Percentiles rank a stretch among this genome's conserved stretches.
These are phyloP conservation scores for Enteromius trimaculatus DNA, from an alignment of 2,797 vertebrate species.

Conservation along the genomic window DNA sequence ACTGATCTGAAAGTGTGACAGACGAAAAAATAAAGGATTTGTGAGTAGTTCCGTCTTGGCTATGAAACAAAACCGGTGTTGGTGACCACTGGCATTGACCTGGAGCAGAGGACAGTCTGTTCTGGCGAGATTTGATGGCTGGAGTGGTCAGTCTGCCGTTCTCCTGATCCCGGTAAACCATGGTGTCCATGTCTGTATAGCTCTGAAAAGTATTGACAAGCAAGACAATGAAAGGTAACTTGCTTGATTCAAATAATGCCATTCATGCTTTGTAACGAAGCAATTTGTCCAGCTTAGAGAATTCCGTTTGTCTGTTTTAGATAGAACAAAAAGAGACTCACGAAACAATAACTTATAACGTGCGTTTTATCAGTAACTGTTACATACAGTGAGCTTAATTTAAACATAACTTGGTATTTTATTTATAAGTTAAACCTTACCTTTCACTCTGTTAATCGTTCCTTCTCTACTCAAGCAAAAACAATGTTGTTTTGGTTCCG, in stretches of 20 bases:
- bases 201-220: not conserved
- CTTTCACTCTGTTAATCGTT: not conserved
- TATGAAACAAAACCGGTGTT: not conserved
- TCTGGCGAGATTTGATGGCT: conserved; percentile 53
- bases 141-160: conserved; percentile 53
- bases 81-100: conserved; percentile 32
- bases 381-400: no score
- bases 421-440: not conserved
- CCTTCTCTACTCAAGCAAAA: not conserved
- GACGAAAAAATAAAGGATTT: not conserved
- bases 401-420: not conserved
- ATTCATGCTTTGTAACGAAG: not conserved
- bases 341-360: not conserved
- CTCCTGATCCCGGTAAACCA: conserved; percentile 60
- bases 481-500: conserved; percentile 16
- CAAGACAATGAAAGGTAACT: not conserved
- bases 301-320: no score
- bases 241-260: not conserved
- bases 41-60: not conserved
- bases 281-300: not conserved
- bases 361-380: not conserved
- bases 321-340: not conserved
- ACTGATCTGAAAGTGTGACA: conserved; percentile 39
- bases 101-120: conserved; percentile 60
- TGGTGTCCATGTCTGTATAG: conserved; percentile 51